A percentile compares a stretch with the other conserved stretches of the same genome.
Conservation (phyloP, 2,113 vertebrate species). For the Tursiops truncatus region DNA sequence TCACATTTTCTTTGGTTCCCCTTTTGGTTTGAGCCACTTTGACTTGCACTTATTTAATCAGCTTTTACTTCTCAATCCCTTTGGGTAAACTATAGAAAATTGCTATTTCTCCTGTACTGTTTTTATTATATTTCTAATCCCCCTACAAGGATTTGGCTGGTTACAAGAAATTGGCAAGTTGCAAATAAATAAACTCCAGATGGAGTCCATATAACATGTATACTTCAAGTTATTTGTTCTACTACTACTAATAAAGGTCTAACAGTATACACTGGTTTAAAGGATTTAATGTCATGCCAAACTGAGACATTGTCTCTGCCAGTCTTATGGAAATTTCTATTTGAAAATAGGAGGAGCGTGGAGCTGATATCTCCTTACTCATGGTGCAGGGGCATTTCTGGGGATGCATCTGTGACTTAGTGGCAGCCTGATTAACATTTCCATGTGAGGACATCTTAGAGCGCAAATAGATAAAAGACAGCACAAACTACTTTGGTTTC, state of each 20-base stretch:
- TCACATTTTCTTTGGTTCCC: neutral
- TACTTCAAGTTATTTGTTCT: neutral
- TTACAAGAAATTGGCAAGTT: neutral
- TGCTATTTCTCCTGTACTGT: neutral
- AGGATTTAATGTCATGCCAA: neutral
- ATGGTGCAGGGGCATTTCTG: neutral
- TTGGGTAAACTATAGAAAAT: neutral
- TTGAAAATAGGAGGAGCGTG: neutral
- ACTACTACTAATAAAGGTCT: neutral
- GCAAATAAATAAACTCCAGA: conserved; percentile 16
- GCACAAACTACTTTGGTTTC: neutral
- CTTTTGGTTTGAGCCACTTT: neutral
- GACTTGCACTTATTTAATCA: neutral
- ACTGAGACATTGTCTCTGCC: neutral
- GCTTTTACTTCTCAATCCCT: neutral
- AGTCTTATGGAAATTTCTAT: neutral
- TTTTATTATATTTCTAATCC: neutral
- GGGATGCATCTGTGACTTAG: neutral
- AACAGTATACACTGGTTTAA: neutral
- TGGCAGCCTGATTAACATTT: conserved; percentile 19
- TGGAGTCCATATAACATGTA: neutral
- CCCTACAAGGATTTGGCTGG: neutral
- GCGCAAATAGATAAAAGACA: neutral
- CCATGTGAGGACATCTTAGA: neutral
- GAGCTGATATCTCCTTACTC: neutral